Evolutionary conservation across 2,113 vertebrate species (phyloP).

Genomic region (Pterophyllum scalare): DNA sequence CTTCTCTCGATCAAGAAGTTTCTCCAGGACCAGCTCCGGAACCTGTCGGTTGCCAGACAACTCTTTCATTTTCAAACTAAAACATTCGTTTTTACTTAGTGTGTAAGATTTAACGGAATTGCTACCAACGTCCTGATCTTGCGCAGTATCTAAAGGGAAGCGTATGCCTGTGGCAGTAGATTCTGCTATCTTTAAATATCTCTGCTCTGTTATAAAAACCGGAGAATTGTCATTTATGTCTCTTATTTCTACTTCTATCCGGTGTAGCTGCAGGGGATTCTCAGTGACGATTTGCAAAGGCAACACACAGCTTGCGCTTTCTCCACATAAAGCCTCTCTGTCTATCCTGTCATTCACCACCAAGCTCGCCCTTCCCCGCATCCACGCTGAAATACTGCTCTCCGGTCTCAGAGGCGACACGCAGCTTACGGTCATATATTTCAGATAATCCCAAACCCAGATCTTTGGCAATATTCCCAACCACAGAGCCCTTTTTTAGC

Average conservation of each 20-base stretch:
- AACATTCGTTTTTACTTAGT: conserved; percentile 72
- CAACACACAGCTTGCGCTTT: conserved; percentile 79
- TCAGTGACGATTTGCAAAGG: conserved; percentile 84
- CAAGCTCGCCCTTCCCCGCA: not conserved
- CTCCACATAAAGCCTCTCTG: conserved; percentile 83
- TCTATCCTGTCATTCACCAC: conserved; percentile 5
- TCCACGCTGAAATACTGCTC: conserved; percentile 7
- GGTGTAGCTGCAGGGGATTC: conserved; percentile 37
- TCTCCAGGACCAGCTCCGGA: conserved; percentile 77
- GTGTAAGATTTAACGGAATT: conserved; percentile 71
- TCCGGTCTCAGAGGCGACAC: conserved; percentile 49
- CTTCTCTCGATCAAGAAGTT: conserved; percentile 75
- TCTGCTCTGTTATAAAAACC: conserved; percentile 78
- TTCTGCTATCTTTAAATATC: conserved; percentile 76
- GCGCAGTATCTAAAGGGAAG: conserved; percentile 71
- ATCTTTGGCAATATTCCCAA: conserved; percentile 87
- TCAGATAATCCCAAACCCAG: conserved; percentile 81
- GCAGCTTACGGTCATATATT: conserved; percentile 80
- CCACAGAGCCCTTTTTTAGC: conserved; percentile 76
- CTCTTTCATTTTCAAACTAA: conserved; percentile 72
- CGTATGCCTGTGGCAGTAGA: conserved; percentile 74
- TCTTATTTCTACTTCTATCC: not conserved
- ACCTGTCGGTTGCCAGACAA: conserved; percentile 50
- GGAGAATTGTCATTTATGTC: conserved; percentile 7
- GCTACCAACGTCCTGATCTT: conserved; percentile 72